These are phyloP conservation scores for Nycteola revayana DNA, from an alignment of 2,888 invertebrate genomes.

Conservation along the genomic window DNA sequence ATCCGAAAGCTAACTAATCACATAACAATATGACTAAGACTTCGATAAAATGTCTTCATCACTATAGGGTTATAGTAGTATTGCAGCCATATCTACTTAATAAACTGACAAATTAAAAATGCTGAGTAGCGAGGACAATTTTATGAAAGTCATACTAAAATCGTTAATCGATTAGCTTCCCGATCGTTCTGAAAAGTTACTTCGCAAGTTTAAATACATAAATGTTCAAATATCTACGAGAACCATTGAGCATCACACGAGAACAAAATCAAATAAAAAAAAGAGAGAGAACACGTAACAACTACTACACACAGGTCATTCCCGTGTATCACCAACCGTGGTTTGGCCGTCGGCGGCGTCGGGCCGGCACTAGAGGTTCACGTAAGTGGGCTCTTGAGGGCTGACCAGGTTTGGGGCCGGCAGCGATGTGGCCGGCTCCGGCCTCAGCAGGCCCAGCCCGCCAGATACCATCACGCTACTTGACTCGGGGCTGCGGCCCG, in stretches of 20 bases:
- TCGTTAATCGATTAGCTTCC: too few species aligned
- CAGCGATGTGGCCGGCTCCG: conserved; percentile 80
- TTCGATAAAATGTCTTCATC: too few species aligned
- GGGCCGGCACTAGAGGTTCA: conserved; percentile 92
- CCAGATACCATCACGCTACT: conserved; percentile 81
- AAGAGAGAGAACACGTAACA: conserved; percentile 23
- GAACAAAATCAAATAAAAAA: conserved; percentile 8
- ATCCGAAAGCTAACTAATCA: too few species aligned
- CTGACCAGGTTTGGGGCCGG: conserved; percentile 69
- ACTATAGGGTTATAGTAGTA: too few species aligned
- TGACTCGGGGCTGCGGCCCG: conserved; percentile 72
- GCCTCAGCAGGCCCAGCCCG: conserved; percentile 71
- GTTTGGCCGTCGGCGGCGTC: conserved; percentile 60
- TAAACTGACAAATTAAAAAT: too few species aligned
- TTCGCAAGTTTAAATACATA: too few species aligned
- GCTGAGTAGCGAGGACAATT: too few species aligned
- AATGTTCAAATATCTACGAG: too few species aligned
- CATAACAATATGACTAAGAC: too few species aligned
- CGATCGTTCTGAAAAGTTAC: too few species aligned
- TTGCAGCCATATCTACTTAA: too few species aligned
- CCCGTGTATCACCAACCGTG: conserved; percentile 64
- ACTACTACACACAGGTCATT: conserved; percentile 31
- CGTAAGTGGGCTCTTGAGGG: conserved; percentile 95
- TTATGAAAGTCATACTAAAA: too few species aligned
- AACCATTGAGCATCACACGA: not conserved